Evolutionary conservation across 2,113 vertebrate species (phyloP), one percentile per base, ranked within the genome.

Genomic region (Physeter macrocephalus): DNA sequence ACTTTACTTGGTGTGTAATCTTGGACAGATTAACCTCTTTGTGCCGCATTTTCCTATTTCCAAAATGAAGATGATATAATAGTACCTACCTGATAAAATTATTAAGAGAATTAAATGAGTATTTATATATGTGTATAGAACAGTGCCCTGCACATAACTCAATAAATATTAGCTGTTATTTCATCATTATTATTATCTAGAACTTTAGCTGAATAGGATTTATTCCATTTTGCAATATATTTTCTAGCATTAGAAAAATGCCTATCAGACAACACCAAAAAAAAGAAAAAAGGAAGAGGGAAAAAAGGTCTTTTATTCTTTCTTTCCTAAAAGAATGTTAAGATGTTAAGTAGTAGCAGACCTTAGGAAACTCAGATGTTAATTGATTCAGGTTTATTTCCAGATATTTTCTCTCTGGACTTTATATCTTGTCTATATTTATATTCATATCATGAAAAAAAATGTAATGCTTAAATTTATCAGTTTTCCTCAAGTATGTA

Each of bases 191-290:
- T 36, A 69, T 69, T 64, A 43, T 82, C n/a, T 21, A 96, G 61
- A 96, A 87, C 18, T 71, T 93, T 66, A 87, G 34, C 36, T 78
- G 8, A 20, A 49, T 88, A 85, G 29, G 27, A 64, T 88, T 61
- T 97, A 74, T 72, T 88, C 89, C 25, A 31, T 82, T 96, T 95
- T 81, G 27, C 1, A 27, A 23, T 85, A 39, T 88, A 54, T 82
- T 94, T 90, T 83, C 29, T 93, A 90, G 62, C 61, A 71, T 81
- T 91, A 92, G 75, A 74, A 93, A 95, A 80, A 21, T 41, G 5
- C 82, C n/a, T 77, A 69, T 93, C n/a, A 81, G 75, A 80, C 18
- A 49, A 15, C 7, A 20, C 36, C 41, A 64, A n/a, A 94, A 57
- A n/a, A n/a, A 94, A 57, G 31, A 23, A 64, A 61, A 43, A 14